phyloP scores from a whole-genome alignment of 2,113 vertebrate genomes.

The Heloderma charlesbogerti region DNA sequence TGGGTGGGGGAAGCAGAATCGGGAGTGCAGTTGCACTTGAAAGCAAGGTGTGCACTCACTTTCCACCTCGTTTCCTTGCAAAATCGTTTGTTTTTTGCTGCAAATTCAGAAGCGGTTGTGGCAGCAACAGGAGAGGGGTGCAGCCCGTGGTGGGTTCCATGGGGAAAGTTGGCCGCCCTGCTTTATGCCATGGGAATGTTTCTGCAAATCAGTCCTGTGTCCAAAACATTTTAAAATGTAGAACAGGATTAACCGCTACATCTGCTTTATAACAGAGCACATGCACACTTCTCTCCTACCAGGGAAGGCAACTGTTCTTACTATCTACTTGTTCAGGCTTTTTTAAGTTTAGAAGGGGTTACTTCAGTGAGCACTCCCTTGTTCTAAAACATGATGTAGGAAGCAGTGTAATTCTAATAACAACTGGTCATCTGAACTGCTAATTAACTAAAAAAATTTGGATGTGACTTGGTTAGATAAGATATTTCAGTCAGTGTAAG shows the following conservation, averaged over 20 bases:
- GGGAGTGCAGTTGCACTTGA: too few relatives aligned
- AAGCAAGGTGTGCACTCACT: too few relatives aligned
- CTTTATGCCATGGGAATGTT: not conserved
- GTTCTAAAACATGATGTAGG: not conserved
- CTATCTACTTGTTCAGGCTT: not conserved
- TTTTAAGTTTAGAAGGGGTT: not conserved
- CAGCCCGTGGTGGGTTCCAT: too few relatives aligned
- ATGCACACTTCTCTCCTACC: not conserved
- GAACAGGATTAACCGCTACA: not conserved
- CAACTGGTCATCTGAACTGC: not conserved
- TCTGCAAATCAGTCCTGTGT: not conserved
- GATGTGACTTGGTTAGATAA: conserved; percentile 5
- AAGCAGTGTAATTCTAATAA: not conserved
- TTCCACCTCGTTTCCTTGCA: too few relatives aligned
- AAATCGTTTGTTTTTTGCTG: too few relatives aligned
- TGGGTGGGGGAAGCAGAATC: too few relatives aligned
- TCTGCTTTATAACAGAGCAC: not conserved
- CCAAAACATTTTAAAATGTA: not conserved
- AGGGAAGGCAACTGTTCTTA: not conserved
- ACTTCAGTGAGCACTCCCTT: not conserved
- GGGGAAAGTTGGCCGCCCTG: not conserved
- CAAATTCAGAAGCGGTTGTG: too few relatives aligned
- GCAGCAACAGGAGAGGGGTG: too few relatives aligned
- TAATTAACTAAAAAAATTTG: conserved; percentile 3
- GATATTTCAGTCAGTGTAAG: not conserved